Evolutionary conservation across 2,797 vertebrate species (phyloP), one percentile per base, ranked within the genome.

Genomic region (Hyperoplus lanceolatus): DNA sequence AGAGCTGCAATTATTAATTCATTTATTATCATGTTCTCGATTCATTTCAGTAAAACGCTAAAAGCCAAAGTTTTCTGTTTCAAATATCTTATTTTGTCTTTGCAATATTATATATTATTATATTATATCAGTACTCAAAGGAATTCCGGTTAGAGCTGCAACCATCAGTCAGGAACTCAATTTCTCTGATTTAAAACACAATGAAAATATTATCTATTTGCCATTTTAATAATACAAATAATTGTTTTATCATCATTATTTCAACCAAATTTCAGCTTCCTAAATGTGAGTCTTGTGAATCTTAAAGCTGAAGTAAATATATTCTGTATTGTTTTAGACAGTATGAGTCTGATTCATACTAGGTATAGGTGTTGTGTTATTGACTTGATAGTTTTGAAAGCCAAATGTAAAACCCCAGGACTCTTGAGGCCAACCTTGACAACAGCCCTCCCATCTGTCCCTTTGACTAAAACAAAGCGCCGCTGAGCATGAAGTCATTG

Each of bases 381-480:
- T 75, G 49, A 59, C 54, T 56, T 71, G 70, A 75, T 73, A 70
- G 71, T 59, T 75, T 68, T 42, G 5, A 16, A 73, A 69, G 75
- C 29, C 53, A 68, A 54, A 70, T 78, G 67, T 61, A 63, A 81
- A 82, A 54, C 41, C 46, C 41, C 48, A 50, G 63, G 36, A 71
- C 36, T 60, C 41, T 63, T 45, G 66, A 61, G 53, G 41, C 59
- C 69, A 55, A 41, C 41, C 7, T 11, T 73, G 66, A 78, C 54
- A 76, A 50, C 55, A 68, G 51, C 43, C 43, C 64, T 62, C 36
- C 29, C 42, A 50, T 74, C 76, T 82, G 5, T 67, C 45, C 16
- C 70, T 70, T 58, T 53, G 66, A 71, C 51, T 21, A 63, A 29
- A 80, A 64, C 75, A 77, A 80, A 77, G 80, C 56, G 59, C 71